Conservation (phyloP, 2,888 invertebrate genomes). For the Callinectes sapidus region DNA sequence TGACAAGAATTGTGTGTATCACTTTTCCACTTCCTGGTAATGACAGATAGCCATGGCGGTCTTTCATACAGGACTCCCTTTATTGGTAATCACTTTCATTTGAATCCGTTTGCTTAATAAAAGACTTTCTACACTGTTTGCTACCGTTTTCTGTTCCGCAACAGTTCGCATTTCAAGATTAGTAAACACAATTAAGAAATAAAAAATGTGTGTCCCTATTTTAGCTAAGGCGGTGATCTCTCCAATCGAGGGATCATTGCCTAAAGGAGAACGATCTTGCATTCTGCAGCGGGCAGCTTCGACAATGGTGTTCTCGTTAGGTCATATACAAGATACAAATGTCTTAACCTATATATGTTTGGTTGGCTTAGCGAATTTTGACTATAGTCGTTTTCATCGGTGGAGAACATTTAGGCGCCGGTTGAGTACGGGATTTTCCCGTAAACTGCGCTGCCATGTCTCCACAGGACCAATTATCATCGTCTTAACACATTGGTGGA, state of each 20-base stretch:
- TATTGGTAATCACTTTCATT: background rate
- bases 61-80: background rate
- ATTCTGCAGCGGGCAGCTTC: background rate
- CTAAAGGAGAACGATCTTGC: background rate
- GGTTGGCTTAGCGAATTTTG: background rate
- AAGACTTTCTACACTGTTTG: background rate
- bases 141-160: background rate
- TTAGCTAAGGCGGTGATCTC: background rate
- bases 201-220: background rate
- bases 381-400: too few species aligned
- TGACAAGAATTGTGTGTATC: background rate
- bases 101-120: background rate
- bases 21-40: background rate
- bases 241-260: background rate
- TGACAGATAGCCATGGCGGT: background rate
- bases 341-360: background rate
- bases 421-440: too few species aligned
- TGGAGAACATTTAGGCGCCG: too few species aligned
- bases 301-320: background rate
- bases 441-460: too few species aligned
- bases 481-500: too few species aligned
- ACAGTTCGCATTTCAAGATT: background rate
- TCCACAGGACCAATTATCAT: too few species aligned
- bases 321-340: background rate
- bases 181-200: background rate